Conservation (phyloP, 2,113 vertebrate species). For the Ciconia maguari region DNA sequence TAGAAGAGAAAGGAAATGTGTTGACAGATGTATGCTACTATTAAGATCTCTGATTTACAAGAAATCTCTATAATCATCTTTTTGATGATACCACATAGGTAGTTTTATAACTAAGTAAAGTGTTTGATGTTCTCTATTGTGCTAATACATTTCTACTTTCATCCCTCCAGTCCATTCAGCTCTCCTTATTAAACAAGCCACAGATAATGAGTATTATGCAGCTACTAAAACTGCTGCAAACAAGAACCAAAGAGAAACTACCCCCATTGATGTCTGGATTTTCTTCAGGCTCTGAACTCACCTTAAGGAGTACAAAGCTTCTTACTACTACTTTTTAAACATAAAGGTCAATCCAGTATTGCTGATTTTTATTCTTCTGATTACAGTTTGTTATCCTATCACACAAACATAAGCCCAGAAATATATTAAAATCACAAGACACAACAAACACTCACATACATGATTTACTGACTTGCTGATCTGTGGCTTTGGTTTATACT, state of each 20-base stretch:
- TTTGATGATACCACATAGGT: neutral
- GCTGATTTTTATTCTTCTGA: neutral
- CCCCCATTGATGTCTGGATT: neutral
- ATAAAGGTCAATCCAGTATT: neutral
- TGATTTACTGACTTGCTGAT: constrained; percentile 94
- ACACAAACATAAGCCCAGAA: neutral
- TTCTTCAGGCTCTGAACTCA: neutral
- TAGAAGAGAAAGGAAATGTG: constrained; percentile 40
- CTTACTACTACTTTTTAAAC: neutral
- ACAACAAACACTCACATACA: constrained; percentile 72
- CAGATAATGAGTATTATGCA: neutral
- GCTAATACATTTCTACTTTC: neutral
- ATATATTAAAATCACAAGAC: neutral
- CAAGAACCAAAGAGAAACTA: neutral
- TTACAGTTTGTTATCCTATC: neutral
- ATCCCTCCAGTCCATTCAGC: neutral
- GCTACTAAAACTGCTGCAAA: neutral
- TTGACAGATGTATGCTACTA: neutral
- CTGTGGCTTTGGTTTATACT: constrained; percentile 93
- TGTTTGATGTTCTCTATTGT: neutral
- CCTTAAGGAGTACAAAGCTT: neutral
- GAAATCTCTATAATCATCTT: neutral
- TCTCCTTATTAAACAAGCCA: neutral
- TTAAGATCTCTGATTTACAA: neutral
- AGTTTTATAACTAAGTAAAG: neutral